phyloP scores from a whole-genome alignment of 2,888 invertebrate genomes.

The Ditylenchus weischeri region DNA sequence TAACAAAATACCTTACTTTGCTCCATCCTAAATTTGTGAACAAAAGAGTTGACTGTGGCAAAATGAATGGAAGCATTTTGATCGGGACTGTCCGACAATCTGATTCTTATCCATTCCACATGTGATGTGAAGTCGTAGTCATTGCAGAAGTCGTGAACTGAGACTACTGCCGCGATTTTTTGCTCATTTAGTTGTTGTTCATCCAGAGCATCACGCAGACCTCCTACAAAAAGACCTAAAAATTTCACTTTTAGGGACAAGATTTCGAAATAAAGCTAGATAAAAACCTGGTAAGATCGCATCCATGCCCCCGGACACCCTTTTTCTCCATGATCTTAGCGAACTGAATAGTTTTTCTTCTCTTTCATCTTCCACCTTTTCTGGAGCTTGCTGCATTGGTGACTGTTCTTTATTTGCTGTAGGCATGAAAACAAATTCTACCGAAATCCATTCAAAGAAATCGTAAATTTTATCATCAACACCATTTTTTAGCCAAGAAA shows the following conservation, averaged over 20 bases:
- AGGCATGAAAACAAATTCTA: background rate
- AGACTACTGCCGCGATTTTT: slow-evolving; percentile 21
- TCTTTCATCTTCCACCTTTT: background rate
- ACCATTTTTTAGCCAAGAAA: too few relatives aligned
- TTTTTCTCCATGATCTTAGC: slow-evolving; percentile 3
- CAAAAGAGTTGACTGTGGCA: slow-evolving; percentile 36
- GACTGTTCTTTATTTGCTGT: background rate
- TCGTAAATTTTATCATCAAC: too few relatives aligned
- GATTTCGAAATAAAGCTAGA: too few relatives aligned
- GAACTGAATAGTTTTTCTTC: background rate
- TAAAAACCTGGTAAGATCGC: background rate
- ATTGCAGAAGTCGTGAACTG: slow-evolving; percentile 14
- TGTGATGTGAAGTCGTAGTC: slow-evolving; percentile 3
- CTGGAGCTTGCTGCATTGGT: background rate
- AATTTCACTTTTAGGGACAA: too few relatives aligned
- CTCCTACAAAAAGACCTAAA: slow-evolving; percentile 10
- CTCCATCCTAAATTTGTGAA: slow-evolving; percentile 36
- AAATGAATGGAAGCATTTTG: slow-evolving; percentile 37
- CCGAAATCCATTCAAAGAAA: too few relatives aligned
- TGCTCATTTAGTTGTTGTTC: slow-evolving; percentile 7
- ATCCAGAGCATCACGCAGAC: slow-evolving; percentile 20
- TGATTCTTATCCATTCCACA: slow-evolving; percentile 4
- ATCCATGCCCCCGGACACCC: slow-evolving; percentile 7
- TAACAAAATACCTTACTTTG: slow-evolving; percentile 23
- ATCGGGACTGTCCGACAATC: slow-evolving; percentile 19